Evolutionary conservation across 2,797 vertebrate genomes (phyloP).

Genomic region (Simalia tracyae): DNA sequence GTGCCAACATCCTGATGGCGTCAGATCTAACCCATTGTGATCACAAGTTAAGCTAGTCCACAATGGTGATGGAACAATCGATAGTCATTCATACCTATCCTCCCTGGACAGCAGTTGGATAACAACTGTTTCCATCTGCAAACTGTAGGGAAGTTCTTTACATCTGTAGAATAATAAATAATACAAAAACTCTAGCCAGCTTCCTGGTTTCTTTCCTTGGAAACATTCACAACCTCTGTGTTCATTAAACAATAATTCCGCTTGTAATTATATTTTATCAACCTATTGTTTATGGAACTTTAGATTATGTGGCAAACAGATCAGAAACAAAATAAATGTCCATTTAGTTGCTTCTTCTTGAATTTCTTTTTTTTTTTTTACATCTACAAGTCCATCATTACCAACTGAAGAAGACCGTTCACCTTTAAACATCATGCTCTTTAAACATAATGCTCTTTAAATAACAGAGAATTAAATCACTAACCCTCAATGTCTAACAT

Average conservation of each 20-base stretch:
- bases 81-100: conserved; percentile 49
- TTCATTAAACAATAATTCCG: conserved; percentile 80
- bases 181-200: conserved; percentile 64
- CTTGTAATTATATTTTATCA: conserved; percentile 80
- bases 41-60: conserved; percentile 59
- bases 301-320: conserved; percentile 79
- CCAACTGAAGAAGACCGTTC: conserved; percentile 57
- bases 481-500: conserved; percentile 62
- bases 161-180: conserved; percentile 83
- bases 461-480: conserved; percentile 54
- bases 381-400: conserved; percentile 67
- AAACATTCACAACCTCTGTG: conserved; percentile 75
- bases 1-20: conserved; percentile 58
- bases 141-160: conserved; percentile 74
- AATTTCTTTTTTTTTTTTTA: conserved; percentile 58
- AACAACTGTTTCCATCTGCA: conserved; percentile 84
- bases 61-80: conserved; percentile 72
- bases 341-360: conserved; percentile 67
- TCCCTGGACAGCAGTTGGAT: conserved; percentile 52
- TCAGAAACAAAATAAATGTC: conserved; percentile 78
- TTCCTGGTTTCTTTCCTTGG: conserved; percentile 76
- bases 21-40: conserved; percentile 43
- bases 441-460: conserved; percentile 62
- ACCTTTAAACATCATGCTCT: conserved; percentile 51
- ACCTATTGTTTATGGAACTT: conserved; percentile 74